Evolutionary conservation across 2,797 vertebrate species (phyloP), one percentile per base, ranked within the genome.

Genomic region (Karalla daura): DNA sequence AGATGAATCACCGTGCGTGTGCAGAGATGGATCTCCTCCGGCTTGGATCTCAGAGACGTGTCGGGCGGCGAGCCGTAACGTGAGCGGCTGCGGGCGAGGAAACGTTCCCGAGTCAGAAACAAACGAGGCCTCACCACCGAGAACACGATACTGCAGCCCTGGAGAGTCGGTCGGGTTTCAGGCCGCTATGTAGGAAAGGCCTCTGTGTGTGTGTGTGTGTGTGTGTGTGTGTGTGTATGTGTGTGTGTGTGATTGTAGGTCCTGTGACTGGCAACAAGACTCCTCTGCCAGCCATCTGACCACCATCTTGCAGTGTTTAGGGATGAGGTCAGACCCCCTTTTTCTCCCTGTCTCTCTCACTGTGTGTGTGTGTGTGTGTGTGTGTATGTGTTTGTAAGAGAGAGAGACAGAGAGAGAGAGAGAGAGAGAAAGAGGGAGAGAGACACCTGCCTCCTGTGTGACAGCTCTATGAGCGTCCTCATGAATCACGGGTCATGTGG

Each of bases 401-500:
- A 37, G 41, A 8, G 60, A 27, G 61, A 25, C 50, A 35, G 61
- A 23, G 76, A 33, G 54, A 5, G 54, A 10, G 54, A 3, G 55
- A 13, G 70, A 20, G 70, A 51, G 47, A 17, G 67, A 27, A 37
- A 28, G 58, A 47, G 55, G 65, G 68, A 46, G 47, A 76, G 61
- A 75, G 62, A 87, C 96, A 97, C 96, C 96, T 99, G 97, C 96
- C 95, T 91, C 90, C 86, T 93, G 95, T 95, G 92, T 97, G 96
- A 98, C 96, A 97, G 96, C 96, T 96, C 95, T 93, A 93, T 95
- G 95, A 95, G 93, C 91, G 93, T 94, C 94, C 93, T 95, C 96
- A 95, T 98, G 96, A 98, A 97, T 98, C 97, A 98, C 72, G 81
- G 76, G 95, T 97, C 97, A 97, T 96, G 96, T 96, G 96, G 94